Evolutionary conservation across 2,797 vertebrate genomes (phyloP), one percentile per base, ranked within the genome.

Genomic region (Neostethus bicornis): DNA sequence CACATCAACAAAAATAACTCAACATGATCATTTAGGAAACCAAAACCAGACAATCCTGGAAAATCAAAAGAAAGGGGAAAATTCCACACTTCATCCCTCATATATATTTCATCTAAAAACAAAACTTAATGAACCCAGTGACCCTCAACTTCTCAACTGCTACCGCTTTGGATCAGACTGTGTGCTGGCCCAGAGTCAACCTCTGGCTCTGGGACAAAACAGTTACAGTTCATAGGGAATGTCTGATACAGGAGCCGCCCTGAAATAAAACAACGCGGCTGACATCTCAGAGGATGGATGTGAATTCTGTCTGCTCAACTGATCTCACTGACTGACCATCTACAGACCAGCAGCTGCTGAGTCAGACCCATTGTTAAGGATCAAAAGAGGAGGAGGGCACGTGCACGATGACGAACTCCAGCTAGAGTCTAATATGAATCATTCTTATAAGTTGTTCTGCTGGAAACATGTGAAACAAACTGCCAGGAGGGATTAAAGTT

Each of bases 291-390:
- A 77, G 61, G 63, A 70, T 21, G 60, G 57, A 76, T 56, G 60
- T 31, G 69, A 78, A 76, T 70, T 73, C 80, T 50, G 62, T 77
- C 79, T 81, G 77, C 72, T 66, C 44, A 17, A 50, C 72, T 85
- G 85, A 90, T 73, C 79, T 90, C 89, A 89, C 56, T 11, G 77
- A 80, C 85, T 81, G 86, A 66, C 79, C 82, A 86, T 71, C 70
- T 70, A 4, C 72, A 73, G 75, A 81, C 73, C 80, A 41, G 62
- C 14, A 43, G 64, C 80, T 61, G 77, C 80, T 80, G 77, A 84
- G 47, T 87, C 79, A 81, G 42, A 75, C 60, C 61, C 47, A 42
- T 55, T 26, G 39, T 70, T 47, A 63, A 19, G 44, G 32, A 50
- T 34, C 32, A 39, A n/a, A 26, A 11, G 37, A 19, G 7, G 42